Conservation (phyloP, 2,888 invertebrate species). For the Arrhopalites spinosus region DNA sequence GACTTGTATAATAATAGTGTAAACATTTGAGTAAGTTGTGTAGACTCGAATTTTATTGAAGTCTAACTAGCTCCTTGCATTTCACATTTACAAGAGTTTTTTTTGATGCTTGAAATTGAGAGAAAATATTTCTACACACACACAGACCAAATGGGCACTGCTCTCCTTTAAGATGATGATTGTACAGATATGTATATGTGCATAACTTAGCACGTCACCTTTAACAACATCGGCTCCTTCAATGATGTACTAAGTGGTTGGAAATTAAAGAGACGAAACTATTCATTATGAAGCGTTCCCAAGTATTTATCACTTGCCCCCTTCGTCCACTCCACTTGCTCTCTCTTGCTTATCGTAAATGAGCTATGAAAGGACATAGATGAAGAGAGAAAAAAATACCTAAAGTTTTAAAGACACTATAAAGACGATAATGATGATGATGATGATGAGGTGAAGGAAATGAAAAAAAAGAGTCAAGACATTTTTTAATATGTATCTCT, state of each 20-base stretch:
- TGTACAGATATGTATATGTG: background rate
- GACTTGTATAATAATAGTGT: no score
- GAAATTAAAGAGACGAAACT: slow-evolving; percentile 28
- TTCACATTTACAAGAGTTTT: background rate
- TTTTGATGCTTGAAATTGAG: background rate
- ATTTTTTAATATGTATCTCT: background rate
- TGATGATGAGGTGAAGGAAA: slow-evolving; percentile 10
- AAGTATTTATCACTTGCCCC: slow-evolving; percentile 20
- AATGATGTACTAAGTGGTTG: slow-evolving; percentile 27
- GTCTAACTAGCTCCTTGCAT: background rate
- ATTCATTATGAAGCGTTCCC: slow-evolving; percentile 28
- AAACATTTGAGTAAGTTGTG: slow-evolving; percentile 14
- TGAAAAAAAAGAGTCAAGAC: slow-evolving; percentile 2
- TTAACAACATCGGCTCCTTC: slow-evolving; percentile 26
- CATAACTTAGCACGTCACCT: slow-evolving; percentile 10
- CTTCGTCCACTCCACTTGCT: background rate
- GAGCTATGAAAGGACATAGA: slow-evolving; percentile 23
- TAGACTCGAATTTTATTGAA: slow-evolving; percentile 4
- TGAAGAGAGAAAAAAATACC: slow-evolving; percentile 1
- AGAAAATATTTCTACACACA: background rate
- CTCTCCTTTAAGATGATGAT: no score
- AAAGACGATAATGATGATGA: slow-evolving; percentile 24
- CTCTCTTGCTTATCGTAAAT: slow-evolving; percentile 27
- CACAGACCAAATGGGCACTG: background rate
- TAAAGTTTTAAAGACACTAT: slow-evolving; percentile 22